phyloP scores from a whole-genome alignment of 92 coral and sea anemone genomes.

The Porites divaricata region DNA sequence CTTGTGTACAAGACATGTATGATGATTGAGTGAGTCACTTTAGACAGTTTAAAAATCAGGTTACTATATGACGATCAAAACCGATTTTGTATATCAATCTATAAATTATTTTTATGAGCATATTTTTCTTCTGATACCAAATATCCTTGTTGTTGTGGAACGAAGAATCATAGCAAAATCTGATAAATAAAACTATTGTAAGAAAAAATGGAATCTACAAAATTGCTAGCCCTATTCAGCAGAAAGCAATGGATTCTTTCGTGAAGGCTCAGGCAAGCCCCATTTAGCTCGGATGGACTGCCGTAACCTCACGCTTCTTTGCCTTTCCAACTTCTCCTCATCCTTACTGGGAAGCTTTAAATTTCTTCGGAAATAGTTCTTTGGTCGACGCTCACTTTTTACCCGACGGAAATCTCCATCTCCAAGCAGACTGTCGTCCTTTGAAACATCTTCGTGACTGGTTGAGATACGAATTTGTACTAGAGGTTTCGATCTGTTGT shows the following conservation, averaged over 20 bases:
- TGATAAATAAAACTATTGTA: not conserved
- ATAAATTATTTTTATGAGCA: too few relatives aligned
- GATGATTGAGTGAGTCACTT: too few relatives aligned
- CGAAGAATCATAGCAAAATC: too few relatives aligned
- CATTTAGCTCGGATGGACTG: conserved; percentile 90
- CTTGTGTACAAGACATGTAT: too few relatives aligned
- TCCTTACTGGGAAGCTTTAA: conserved; percentile 62
- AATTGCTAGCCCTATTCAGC: not conserved
- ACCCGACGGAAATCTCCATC: conserved; percentile 70
- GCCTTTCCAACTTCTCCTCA: conserved; percentile 80
- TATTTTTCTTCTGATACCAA: too few relatives aligned
- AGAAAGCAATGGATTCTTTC: conserved; percentile 40
- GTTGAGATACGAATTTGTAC: conserved; percentile 21
- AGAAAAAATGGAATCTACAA: not conserved
- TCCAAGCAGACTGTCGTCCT: conserved; percentile 35
- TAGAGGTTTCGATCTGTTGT: conserved; percentile 21
- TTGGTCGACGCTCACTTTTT: conserved; percentile 82
- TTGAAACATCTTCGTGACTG: conserved; percentile 53
- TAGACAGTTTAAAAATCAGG: too few relatives aligned
- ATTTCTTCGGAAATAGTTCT: conserved; percentile 69
- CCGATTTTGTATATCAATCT: too few relatives aligned
- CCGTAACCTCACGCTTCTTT: conserved; percentile 73
- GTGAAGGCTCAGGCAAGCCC: conserved; percentile 46
- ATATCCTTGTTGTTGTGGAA: too few relatives aligned
- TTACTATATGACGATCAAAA: too few relatives aligned